Conservation (phyloP, 1,140 invertebrate species). For the Aphidius ervi region DNA sequence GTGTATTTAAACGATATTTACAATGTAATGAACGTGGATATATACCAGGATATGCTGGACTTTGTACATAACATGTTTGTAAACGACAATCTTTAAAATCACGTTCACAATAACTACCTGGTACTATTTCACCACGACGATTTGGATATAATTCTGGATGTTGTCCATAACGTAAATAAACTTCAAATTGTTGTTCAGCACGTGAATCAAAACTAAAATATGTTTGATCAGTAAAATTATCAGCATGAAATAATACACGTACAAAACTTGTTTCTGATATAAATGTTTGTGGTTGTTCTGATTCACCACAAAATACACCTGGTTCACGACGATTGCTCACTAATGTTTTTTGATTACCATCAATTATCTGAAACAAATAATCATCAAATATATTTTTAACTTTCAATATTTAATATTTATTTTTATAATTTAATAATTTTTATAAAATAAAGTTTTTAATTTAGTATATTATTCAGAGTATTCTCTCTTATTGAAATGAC, state of each 20-base stretch:
- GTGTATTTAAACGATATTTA: conserved; percentile 81
- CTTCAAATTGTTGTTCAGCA: conserved; percentile 85
- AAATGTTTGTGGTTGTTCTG: conserved; percentile 88
- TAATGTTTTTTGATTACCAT: conserved; percentile 80
- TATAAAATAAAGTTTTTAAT: too few species aligned
- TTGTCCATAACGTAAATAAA: conserved; percentile 82
- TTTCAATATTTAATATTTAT: too few species aligned
- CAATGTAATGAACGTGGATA: conserved; percentile 87
- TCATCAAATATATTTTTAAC: too few species aligned
- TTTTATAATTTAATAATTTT: too few species aligned
- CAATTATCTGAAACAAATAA: conserved; percentile 63
- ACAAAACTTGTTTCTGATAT: conserved; percentile 92
- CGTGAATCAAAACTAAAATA: conserved; percentile 74
- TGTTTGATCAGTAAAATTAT: conserved; percentile 88
- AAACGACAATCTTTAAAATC: conserved; percentile 79
- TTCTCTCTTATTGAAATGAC: too few species aligned
- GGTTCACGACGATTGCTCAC: conserved; percentile 80
- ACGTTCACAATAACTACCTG: conserved; percentile 83
- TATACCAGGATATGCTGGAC: conserved; percentile 85
- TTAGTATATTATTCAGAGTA: neutral
- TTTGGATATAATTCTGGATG: conserved; percentile 90
- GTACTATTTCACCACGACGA: conserved; percentile 76
- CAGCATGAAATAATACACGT: conserved; percentile 82
- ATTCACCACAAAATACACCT: conserved; percentile 87
- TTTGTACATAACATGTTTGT: conserved; percentile 89